A percentile compares a stretch with the other conserved stretches of the same genome.
Evolutionary conservation across 2,797 vertebrate genomes (phyloP).

Genomic region (Neostethus bicornis): DNA sequence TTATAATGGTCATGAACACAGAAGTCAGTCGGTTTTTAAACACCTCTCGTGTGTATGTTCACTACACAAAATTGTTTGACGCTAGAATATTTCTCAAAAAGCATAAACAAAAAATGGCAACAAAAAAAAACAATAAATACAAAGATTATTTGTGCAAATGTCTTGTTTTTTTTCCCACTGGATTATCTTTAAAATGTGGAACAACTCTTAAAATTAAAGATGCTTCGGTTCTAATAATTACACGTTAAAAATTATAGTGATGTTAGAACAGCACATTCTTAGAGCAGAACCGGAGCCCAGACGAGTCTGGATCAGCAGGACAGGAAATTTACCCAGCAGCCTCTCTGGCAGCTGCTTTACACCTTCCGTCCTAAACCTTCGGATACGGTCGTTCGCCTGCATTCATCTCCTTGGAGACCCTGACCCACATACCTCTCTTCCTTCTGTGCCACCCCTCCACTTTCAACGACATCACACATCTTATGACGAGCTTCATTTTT

Average conservation of each 20-base stretch:
- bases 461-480: conserved; percentile 49
- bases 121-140: conserved; percentile 82
- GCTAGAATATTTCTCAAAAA: conserved; percentile 71
- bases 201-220: conserved; percentile 70
- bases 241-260: conserved; percentile 72
- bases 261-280: conserved; percentile 80
- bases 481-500: conserved; percentile 58
- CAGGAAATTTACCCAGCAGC: conserved; percentile 41
- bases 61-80: conserved; percentile 53
- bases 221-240: conserved; percentile 64
- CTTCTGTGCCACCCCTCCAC: conserved; percentile 31
- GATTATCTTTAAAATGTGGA: conserved; percentile 75
- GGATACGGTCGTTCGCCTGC: conserved; percentile 47
- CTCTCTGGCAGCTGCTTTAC: conserved; percentile 51
- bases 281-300: conserved; percentile 75
- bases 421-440: conserved; percentile 52
- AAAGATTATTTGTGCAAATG: conserved; percentile 80
- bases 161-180: conserved; percentile 75
- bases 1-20: conserved; percentile 73
- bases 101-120: conserved; percentile 75
- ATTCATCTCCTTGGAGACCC: conserved; percentile 65
- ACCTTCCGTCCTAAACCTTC: conserved; percentile 43
- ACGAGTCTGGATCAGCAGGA: conserved; percentile 75
- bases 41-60: conserved; percentile 51
- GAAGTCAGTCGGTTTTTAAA: conserved; percentile 53